phyloP scores from a whole-genome alignment of 2,888 invertebrate genomes.

The Bombylius major region DNA sequence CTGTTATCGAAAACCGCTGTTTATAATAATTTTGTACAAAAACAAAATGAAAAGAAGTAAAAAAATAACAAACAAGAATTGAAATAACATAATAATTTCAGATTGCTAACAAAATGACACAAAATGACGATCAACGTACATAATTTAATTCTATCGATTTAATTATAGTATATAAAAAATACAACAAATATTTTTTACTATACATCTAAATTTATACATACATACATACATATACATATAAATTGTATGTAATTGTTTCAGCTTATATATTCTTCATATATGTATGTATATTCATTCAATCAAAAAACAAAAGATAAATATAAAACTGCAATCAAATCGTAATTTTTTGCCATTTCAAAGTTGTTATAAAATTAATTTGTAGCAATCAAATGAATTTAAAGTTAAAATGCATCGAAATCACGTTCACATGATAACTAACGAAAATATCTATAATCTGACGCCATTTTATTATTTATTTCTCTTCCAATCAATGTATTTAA shows the following conservation, averaged over 20 bases:
- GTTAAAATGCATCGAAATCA: conserved; percentile 1
- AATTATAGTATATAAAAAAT: conserved; percentile 5
- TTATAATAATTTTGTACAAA: background rate
- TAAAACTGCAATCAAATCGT: too few relatives aligned
- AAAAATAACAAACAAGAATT: background rate
- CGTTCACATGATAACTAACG: conserved; percentile 11
- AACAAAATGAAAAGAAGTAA: background rate
- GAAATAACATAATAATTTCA: background rate
- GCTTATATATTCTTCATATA: background rate
- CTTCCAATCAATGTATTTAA: too few relatives aligned
- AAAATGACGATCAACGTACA: conserved; percentile 6
- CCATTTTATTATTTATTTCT: conserved; percentile 2
- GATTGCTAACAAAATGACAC: conserved; percentile 7
- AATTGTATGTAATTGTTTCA: too few relatives aligned
- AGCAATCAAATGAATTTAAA: background rate
- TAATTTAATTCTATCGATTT: conserved; percentile 7
- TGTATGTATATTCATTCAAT: background rate
- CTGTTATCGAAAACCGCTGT: too few relatives aligned
- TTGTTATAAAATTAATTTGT: background rate
- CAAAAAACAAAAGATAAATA: background rate
- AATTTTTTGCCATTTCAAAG: too few relatives aligned
- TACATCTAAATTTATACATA: background rate
- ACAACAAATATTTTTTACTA: background rate
- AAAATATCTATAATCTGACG: conserved; percentile 11
- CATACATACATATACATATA: too few relatives aligned